Evolutionary conservation across 2,113 vertebrate species (phyloP).

Genomic region (Aspidoscelis tigris): DNA sequence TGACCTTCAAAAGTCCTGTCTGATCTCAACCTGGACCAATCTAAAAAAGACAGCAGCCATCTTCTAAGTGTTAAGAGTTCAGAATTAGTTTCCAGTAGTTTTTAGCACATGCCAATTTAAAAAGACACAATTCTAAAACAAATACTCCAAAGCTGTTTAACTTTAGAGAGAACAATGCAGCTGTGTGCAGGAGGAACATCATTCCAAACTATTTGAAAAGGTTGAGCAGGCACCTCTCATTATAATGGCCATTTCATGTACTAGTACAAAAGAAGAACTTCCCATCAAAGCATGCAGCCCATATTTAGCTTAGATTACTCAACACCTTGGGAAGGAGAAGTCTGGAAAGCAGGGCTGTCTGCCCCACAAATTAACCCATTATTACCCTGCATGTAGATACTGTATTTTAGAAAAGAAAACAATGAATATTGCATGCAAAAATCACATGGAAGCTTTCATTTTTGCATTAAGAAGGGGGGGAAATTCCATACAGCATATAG

Average conservation of each 20-base stretch:
- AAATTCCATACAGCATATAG: no score
- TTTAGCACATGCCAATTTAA: not conserved
- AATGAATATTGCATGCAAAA: not conserved
- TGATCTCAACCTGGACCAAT: fast-evolving
- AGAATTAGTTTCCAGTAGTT: not conserved
- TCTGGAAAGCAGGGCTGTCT: not conserved
- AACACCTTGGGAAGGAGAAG: not conserved
- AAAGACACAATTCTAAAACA: slow-evolving; percentile 36
- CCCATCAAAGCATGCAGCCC: fast-evolving
- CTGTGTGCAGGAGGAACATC: slow-evolving; percentile 28
- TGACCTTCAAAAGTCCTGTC: no score
- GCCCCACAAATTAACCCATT: not conserved
- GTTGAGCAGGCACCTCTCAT: slow-evolving; percentile 30
- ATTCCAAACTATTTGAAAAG: slow-evolving; percentile 47
- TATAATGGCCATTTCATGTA: slow-evolving; percentile 60
- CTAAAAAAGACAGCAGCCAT: fast-evolving
- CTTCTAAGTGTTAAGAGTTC: not conserved
- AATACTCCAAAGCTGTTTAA: slow-evolving; percentile 19
- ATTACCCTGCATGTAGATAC: not conserved
- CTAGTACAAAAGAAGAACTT: slow-evolving; percentile 4
- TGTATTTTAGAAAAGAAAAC: not conserved
- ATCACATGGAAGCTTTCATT: not conserved
- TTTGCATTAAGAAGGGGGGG: no score
- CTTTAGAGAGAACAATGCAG: slow-evolving; percentile 24
- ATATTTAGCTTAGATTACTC: not conserved